Conservation (phyloP, 2,888 invertebrate species). For the Drosophila neotestacea region DNA sequence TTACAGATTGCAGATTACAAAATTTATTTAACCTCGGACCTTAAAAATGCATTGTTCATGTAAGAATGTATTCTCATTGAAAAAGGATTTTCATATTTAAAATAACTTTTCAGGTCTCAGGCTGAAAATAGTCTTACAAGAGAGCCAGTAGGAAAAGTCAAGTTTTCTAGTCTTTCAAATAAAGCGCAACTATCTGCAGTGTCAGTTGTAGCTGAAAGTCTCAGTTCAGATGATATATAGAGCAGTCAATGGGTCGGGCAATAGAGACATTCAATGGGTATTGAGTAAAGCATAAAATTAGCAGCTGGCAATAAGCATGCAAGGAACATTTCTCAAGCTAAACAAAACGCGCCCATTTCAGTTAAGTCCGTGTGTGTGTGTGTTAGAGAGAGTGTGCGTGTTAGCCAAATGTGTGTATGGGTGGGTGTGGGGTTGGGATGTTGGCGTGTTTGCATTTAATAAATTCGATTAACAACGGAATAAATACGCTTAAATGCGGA, state of each 20-base stretch:
- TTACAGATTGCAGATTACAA: too few relatives aligned
- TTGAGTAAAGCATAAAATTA: conserved; percentile 70
- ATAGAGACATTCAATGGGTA: conserved; percentile 68
- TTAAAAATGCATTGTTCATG: too few relatives aligned
- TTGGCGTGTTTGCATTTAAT: conserved; percentile 84
- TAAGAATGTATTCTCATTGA: too few relatives aligned
- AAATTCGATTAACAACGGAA: conserved; percentile 83
- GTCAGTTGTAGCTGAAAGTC: not conserved
- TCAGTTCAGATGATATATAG: conserved; percentile 12
- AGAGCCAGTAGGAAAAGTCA: too few relatives aligned
- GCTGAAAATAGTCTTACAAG: too few relatives aligned
- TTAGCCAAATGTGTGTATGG: conserved; percentile 32
- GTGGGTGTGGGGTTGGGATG: conserved; percentile 44
- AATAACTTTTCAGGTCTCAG: too few relatives aligned
- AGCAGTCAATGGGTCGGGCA: conserved; percentile 7
- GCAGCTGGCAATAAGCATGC: conserved; percentile 74
- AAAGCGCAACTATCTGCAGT: not conserved
- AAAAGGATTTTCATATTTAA: too few relatives aligned
- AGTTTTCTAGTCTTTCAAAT: not conserved
- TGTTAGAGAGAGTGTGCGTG: conserved; percentile 58
- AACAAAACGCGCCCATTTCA: conserved; percentile 75
- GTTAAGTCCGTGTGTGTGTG: conserved; percentile 27
- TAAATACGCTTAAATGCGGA: conserved; percentile 83
- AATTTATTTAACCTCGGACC: too few relatives aligned
- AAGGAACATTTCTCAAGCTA: conserved; percentile 73